Conservation (phyloP, 2,113 vertebrate genomes). For the Scomber scombrus region DNA sequence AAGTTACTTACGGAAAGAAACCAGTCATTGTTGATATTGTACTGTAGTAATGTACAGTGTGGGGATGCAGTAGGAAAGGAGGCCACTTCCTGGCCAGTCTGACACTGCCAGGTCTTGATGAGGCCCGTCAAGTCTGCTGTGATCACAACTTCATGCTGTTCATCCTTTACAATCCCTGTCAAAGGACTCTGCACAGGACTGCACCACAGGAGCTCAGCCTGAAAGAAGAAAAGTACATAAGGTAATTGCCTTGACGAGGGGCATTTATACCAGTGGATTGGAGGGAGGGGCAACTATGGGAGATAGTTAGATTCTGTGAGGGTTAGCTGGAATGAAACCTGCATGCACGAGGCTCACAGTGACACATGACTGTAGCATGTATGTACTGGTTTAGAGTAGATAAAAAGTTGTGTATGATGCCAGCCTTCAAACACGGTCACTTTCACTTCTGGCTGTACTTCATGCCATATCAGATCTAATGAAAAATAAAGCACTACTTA, state of each 20-base stretch:
- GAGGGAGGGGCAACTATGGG: background rate
- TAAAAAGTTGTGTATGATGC: background rate
- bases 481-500: too few relatives aligned
- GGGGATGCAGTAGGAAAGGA: conserved; percentile 64
- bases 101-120: conserved; percentile 80
- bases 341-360: background rate
- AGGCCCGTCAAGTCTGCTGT: conserved; percentile 73
- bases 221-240: background rate
- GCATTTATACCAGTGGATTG: background rate
- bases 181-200: conserved; percentile 82
- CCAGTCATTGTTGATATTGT: conserved; percentile 57
- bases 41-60: conserved; percentile 72
- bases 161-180: conserved; percentile 71
- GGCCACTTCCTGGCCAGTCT: conserved; percentile 73
- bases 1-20: conserved; percentile 78
- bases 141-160: conserved; percentile 68
- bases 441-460: background rate
- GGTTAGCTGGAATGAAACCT: conserved; percentile 1
- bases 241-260: background rate
- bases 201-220: conserved; percentile 83
- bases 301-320: background rate
- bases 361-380: background rate
- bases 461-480: too few relatives aligned
- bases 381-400: background rate
- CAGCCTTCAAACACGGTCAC: background rate